Conservation (phyloP, 2,888 invertebrate species). For the Dorcus parallelipipedus region DNA sequence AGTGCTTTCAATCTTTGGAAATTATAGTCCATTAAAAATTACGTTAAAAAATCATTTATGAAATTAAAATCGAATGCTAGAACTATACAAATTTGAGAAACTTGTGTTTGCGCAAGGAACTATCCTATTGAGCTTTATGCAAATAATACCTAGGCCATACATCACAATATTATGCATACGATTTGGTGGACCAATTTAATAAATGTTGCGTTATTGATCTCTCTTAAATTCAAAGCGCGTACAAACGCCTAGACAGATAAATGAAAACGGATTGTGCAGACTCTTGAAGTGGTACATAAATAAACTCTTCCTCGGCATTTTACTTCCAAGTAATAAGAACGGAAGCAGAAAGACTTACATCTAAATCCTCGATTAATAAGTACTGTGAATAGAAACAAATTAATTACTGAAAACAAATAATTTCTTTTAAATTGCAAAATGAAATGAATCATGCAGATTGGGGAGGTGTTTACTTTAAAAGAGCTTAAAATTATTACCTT, state of each 20-base stretch:
- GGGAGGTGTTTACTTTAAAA: neutral
- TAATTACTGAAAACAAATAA: neutral
- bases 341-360: slow-evolving; percentile 37
- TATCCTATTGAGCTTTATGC: too few relatives aligned
- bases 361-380: slow-evolving; percentile 38
- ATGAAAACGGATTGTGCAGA: neutral
- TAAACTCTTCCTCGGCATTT: slow-evolving; percentile 4
- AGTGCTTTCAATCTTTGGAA: too few relatives aligned
- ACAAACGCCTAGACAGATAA: neutral
- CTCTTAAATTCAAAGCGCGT: neutral
- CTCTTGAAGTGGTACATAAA: neutral
- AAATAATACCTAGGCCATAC: too few relatives aligned
- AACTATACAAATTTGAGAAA: too few relatives aligned
- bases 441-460: neutral
- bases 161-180: too few relatives aligned
- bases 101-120: too few relatives aligned
- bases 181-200: too few relatives aligned
- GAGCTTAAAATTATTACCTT: slow-evolving; percentile 34
- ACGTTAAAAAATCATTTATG: too few relatives aligned
- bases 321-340: slow-evolving; percentile 41
- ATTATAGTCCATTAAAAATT: too few relatives aligned
- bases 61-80: too few relatives aligned
- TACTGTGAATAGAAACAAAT: slow-evolving; percentile 29
- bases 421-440: too few relatives aligned
- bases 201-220: too few relatives aligned